A percentile compares a stretch with the other conserved stretches of the same genome.
phyloP scores from a whole-genome alignment of 2,888 invertebrate species.

The Xanthorhoe spadicearia region DNA sequence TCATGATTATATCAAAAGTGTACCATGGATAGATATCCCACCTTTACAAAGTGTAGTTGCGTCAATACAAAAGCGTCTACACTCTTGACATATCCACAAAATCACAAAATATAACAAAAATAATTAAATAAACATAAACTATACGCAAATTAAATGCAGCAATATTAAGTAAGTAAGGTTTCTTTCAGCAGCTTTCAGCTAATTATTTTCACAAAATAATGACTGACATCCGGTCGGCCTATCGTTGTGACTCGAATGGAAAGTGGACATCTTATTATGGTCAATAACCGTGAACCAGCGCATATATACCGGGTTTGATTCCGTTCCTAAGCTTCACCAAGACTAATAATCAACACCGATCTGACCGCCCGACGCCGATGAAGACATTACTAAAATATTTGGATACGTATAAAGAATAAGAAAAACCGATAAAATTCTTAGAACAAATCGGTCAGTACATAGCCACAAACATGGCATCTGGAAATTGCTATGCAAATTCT shows the following conservation, averaged over 20 bases:
- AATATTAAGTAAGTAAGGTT: constrained; percentile 72
- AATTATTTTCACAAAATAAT: constrained; percentile 53
- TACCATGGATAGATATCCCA: constrained; percentile 41
- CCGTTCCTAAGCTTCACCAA: constrained; percentile 4
- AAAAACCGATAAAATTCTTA: constrained; percentile 53
- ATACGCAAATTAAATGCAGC: constrained; percentile 69
- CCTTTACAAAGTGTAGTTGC: constrained; percentile 60
- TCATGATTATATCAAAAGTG: constrained; percentile 64
- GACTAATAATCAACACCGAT: constrained; percentile 25
- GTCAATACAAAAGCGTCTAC: constrained; percentile 48
- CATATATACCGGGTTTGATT: constrained; percentile 2
- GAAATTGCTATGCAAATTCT: constrained; percentile 78
- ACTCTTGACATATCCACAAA: constrained; percentile 60
- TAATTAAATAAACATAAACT: constrained; percentile 65
- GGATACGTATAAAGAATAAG: constrained; percentile 37
- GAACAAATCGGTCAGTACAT: constrained; percentile 59
- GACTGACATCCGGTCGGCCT: constrained; percentile 46
- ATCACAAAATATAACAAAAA: constrained; percentile 64
- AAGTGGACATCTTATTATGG: constrained; percentile 13
- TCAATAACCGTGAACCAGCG: constrained; percentile 3
- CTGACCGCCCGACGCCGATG: constrained; percentile 30
- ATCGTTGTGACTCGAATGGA: constrained; percentile 36
- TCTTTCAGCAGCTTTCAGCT: constrained; percentile 74
- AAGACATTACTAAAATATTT: constrained; percentile 42
- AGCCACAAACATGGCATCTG: constrained; percentile 41